These are phyloP conservation scores for Drosophila ezoana DNA, from an alignment of 2,888 invertebrate genomes.

Conservation along the genomic window DNA sequence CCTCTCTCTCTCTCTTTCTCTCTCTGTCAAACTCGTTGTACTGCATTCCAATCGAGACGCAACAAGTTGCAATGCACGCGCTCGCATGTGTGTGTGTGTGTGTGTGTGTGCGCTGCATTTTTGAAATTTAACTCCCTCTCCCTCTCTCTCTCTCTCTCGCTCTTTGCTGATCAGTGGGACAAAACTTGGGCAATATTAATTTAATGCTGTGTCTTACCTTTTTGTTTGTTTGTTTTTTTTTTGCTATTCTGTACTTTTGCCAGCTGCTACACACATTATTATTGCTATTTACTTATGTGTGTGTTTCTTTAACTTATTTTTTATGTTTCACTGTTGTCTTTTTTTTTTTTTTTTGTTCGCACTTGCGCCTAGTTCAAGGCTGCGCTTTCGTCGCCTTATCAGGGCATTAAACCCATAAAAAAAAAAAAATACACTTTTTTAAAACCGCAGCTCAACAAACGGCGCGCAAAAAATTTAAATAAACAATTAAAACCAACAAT, in stretches of 20 bases:
- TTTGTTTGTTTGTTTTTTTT: conserved; percentile 14
- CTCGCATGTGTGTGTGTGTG: conserved; percentile 1
- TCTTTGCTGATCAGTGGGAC: conserved; percentile 53
- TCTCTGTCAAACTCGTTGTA: conserved; percentile 65
- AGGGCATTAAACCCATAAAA: conserved; percentile 68
- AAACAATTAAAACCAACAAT: conserved; percentile 50
- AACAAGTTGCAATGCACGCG: conserved; percentile 53
- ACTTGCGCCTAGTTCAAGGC: conserved; percentile 73
- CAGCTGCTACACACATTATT: conserved; percentile 44
- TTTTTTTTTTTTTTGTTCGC: conserved; percentile 41
- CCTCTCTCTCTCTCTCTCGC: conserved; percentile 6
- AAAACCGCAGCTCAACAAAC: conserved; percentile 57
- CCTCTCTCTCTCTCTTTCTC: conserved; percentile 20
- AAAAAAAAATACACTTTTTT: conserved; percentile 17
- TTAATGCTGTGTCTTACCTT: conserved; percentile 61
- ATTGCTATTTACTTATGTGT: conserved; percentile 60
- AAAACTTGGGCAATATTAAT: conserved; percentile 60
- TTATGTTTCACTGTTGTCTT: conserved; percentile 23
- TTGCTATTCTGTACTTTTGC: conserved; percentile 21
- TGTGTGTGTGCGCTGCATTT: conserved; percentile 31
- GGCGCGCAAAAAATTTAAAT: conserved; percentile 54
- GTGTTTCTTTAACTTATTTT: conserved; percentile 36
- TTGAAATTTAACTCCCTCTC: conserved; percentile 33
- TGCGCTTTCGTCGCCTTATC: conserved; percentile 68
- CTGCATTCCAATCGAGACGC: conserved; percentile 65